Evolutionary conservation across 2,797 vertebrate species (phyloP).

Genomic region (Hozukius guyotensis): DNA sequence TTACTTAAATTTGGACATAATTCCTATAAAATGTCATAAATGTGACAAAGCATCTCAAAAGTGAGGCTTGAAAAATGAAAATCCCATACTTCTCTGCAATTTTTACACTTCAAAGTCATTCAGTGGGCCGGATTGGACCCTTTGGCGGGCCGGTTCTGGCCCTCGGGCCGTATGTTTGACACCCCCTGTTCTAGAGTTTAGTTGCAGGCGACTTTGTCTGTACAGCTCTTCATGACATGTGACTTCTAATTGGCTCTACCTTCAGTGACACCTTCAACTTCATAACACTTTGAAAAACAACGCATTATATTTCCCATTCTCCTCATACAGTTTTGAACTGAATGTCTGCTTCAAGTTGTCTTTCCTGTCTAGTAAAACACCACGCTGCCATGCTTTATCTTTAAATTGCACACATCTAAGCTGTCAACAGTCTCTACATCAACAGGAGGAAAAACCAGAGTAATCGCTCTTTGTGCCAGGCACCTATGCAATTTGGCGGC

Average conservation of each 20-base stretch:
- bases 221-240: background rate
- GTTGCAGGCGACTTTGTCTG: too few species aligned
- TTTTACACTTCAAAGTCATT: too few species aligned
- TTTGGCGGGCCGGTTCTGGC: too few species aligned
- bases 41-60: too few species aligned
- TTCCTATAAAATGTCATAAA: too few species aligned
- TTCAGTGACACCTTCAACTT: background rate
- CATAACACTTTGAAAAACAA: background rate
- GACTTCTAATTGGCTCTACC: background rate
- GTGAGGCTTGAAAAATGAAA: too few species aligned
- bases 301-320: background rate
- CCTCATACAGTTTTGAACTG: background rate
- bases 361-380: background rate
- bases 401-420: constrained; percentile 9
- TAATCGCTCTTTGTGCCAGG: constrained; percentile 4
- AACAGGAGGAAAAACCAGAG: background rate
- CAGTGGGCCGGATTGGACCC: too few species aligned
- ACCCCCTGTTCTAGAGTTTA: too few species aligned
- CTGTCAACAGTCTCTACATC: background rate
- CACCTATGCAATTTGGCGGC: constrained; percentile 2
- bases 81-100: too few species aligned
- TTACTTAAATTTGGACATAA: too few species aligned
- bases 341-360: constrained; percentile 3
- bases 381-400: background rate
- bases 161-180: too few species aligned